phyloP scores from a whole-genome alignment of 2,113 vertebrate genomes.

The Nothocercus julius region DNA sequence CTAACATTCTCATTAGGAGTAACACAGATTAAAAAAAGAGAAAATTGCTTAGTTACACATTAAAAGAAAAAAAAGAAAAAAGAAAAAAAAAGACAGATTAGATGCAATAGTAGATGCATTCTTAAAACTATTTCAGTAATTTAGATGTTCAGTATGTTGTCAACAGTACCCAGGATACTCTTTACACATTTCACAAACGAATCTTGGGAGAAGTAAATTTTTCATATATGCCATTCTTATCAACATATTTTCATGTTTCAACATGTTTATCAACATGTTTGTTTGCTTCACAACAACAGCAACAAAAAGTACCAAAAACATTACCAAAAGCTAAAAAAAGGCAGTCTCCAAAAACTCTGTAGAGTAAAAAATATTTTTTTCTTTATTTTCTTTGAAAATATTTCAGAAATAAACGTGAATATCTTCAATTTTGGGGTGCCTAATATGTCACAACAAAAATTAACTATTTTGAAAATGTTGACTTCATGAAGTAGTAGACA shows the following conservation, averaged over 20 bases:
- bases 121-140: background rate
- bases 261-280: background rate
- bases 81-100: background rate
- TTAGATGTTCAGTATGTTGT: background rate
- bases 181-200: background rate
- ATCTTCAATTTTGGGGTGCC: background rate
- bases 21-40: background rate
- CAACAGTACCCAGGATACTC: background rate
- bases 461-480: background rate
- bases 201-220: background rate
- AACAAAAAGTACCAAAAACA: background rate
- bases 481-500: background rate
- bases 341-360: background rate
- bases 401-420: background rate
- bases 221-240: background rate
- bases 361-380: background rate
- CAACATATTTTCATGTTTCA: background rate
- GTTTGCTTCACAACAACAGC: background rate
- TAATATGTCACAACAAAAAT: background rate
- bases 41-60: background rate
- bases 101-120: background rate
- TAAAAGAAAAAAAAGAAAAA: background rate
- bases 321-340: background rate
- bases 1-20: background rate
- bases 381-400: background rate